A percentile compares a stretch with the other conserved stretches of the same genome.
These are phyloP conservation scores for Platysteira castanea DNA, from an alignment of 2,113 vertebrate species.

Conservation along the genomic window DNA sequence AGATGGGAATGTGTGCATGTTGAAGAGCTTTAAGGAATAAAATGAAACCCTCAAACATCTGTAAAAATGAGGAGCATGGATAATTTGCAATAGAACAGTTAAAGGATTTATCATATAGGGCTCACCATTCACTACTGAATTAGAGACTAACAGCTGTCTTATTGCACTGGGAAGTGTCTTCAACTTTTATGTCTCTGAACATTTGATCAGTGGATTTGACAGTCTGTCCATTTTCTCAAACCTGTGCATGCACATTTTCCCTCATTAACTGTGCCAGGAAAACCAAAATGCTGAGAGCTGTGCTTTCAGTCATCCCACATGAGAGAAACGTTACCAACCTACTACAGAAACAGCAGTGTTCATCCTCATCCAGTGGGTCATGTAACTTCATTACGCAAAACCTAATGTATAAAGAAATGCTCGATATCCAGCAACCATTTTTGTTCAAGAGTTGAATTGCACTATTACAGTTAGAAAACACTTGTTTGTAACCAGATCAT, in stretches of 20 bases:
- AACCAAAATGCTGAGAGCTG: not conserved
- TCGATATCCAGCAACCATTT: not conserved
- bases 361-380: not conserved
- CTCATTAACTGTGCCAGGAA: not conserved
- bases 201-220: not conserved
- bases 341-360: not conserved
- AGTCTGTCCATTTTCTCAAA: not conserved
- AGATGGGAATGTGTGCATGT: not conserved
- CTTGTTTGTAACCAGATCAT: not conserved
- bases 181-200: not conserved
- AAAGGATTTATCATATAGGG: not conserved
- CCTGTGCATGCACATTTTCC: not conserved
- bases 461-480: not conserved
- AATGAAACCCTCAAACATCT: not conserved
- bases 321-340: not conserved
- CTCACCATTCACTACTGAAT: not conserved
- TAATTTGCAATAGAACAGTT: not conserved
- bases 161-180: not conserved
- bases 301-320: not conserved
- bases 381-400: not conserved
- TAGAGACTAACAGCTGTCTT: not conserved
- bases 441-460: not conserved
- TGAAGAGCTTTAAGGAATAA: not conserved
- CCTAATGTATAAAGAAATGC: not conserved
- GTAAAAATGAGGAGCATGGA: not conserved